A percentile compares a stretch with the other conserved stretches of the same genome.
These are phyloP conservation scores for Archips xylosteana DNA, from an alignment of 2,888 invertebrate genomes.

Conservation along the genomic window DNA sequence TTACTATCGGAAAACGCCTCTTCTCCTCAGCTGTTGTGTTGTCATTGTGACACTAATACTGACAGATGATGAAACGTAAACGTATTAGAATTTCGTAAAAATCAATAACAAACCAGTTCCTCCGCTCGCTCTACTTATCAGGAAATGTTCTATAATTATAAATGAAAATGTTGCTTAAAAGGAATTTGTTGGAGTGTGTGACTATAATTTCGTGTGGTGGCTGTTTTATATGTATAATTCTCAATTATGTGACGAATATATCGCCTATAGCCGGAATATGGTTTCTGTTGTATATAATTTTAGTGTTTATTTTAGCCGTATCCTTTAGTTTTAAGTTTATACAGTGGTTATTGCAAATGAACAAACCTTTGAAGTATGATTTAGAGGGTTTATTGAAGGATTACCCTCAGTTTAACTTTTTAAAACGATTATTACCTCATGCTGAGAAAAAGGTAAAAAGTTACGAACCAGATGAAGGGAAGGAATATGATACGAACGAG, in stretches of 20 bases:
- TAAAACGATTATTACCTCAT: slow-evolving; percentile 58
- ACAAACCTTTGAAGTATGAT: slow-evolving; percentile 81
- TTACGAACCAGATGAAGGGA: slow-evolving; percentile 50
- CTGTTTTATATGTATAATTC: slow-evolving; percentile 63
- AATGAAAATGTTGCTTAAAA: slow-evolving; percentile 68
- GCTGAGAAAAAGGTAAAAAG: slow-evolving; percentile 46
- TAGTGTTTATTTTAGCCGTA: slow-evolving; percentile 74
- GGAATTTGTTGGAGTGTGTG: slow-evolving; percentile 69
- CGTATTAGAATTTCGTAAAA: slow-evolving; percentile 26
- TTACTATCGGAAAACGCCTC: background rate
- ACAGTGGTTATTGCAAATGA: slow-evolving; percentile 81
- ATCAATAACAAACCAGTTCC: slow-evolving; percentile 43
- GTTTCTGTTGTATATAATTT: slow-evolving; percentile 72
- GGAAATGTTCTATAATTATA: slow-evolving; percentile 34
- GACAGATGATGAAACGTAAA: background rate
- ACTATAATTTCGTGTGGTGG: slow-evolving; percentile 66
- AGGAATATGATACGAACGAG: slow-evolving; percentile 79
- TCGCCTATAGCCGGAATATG: slow-evolving; percentile 75
- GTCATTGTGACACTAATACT: background rate
- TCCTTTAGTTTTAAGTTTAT: slow-evolving; percentile 81
- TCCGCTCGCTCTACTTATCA: slow-evolving; percentile 38
- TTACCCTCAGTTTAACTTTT: slow-evolving; percentile 61
- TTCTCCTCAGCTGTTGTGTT: slow-evolving; percentile 19
- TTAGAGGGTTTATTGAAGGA: slow-evolving; percentile 60
- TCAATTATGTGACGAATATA: slow-evolving; percentile 73